phyloP scores from a whole-genome alignment of 92 coral and sea anemone species.

The Palythoa grandis region DNA sequence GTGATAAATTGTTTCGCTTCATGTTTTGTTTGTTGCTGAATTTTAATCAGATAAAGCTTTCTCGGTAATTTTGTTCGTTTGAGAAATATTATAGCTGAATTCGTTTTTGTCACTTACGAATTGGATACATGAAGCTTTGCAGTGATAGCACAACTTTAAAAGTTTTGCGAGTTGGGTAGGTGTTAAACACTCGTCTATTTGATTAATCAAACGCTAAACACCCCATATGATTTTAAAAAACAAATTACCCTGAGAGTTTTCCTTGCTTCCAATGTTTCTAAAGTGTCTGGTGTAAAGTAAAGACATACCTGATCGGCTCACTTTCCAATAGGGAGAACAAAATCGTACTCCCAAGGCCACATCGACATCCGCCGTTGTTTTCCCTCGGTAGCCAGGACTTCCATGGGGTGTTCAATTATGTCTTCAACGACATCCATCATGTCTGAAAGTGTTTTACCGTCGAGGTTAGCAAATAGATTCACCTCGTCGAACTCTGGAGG shows the following conservation, averaged over 20 bases:
- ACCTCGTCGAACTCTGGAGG: constrained; percentile 95
- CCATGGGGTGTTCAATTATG: constrained; percentile 79
- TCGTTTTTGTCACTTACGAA: not conserved
- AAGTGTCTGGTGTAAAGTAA: not conserved
- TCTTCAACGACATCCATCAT: constrained; percentile 90
- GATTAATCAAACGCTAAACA: not conserved
- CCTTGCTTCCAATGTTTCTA: not conserved
- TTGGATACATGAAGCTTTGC: no score
- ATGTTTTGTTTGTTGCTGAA: not conserved
- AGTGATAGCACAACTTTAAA: no score
- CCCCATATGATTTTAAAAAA: not conserved
- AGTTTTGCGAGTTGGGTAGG: not conserved
- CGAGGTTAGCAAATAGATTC: constrained; percentile 86
- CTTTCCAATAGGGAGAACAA: constrained; percentile 75
- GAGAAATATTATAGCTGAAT: not conserved
- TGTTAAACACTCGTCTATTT: not conserved
- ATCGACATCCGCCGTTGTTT: constrained; percentile 81
- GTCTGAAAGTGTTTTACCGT: constrained; percentile 91
- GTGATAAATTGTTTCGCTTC: not conserved
- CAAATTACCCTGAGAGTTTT: no score
- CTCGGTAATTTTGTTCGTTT: not conserved
- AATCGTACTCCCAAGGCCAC: constrained; percentile 99
- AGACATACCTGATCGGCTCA: constrained; percentile 14
- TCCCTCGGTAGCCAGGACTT: constrained; percentile 77
- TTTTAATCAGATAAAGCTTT: not conserved